Percentiles rank a stretch among this genome's conserved stretches.
Evolutionary conservation across 30 jellyfish, hydroid and myxozoan species (phyloP).

Genomic region (Aurelia coerulea): DNA sequence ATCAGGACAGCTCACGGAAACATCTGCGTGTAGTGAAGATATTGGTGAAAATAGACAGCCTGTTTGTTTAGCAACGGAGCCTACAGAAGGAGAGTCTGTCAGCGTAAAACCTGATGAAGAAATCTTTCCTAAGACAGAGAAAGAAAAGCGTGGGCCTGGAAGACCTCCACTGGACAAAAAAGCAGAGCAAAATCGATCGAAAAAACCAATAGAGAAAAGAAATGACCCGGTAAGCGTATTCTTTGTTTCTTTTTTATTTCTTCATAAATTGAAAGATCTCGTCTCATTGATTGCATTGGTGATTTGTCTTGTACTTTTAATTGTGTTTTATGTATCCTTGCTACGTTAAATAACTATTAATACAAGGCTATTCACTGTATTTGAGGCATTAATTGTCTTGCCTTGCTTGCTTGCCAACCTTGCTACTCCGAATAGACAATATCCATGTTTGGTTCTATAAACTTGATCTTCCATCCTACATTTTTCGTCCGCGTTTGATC

Average conservation of each 20-base stretch:
- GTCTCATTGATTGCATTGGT: too few species aligned
- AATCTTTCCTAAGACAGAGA: slow-evolving; percentile 1
- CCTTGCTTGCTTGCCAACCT: too few species aligned
- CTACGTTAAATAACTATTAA: too few species aligned
- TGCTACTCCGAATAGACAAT: too few species aligned
- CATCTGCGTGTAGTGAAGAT: slow-evolving; percentile 60
- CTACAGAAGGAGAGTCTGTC: not conserved
- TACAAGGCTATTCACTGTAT: too few species aligned
- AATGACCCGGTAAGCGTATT: slow-evolving; percentile 42
- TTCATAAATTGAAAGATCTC: not conserved
- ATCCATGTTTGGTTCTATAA: too few species aligned
- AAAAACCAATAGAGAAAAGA: slow-evolving; percentile 30
- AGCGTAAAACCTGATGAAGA: not conserved
- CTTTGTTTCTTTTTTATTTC: not conserved
- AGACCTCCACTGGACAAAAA: slow-evolving; percentile 46
- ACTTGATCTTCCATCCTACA: too few species aligned
- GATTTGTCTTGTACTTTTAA: too few species aligned
- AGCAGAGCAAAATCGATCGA: slow-evolving; percentile 2
- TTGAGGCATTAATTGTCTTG: too few species aligned
- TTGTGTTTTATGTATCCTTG: too few species aligned
- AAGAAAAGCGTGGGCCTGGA: slow-evolving; percentile 56
- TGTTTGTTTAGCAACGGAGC: slow-evolving; percentile 57
- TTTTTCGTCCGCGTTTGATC: too few species aligned
- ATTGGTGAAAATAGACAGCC: slow-evolving; percentile 78
- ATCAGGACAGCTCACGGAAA: slow-evolving; percentile 68